phyloP scores from a whole-genome alignment of 1,140 invertebrate species.

The Dreissena polymorpha region DNA sequence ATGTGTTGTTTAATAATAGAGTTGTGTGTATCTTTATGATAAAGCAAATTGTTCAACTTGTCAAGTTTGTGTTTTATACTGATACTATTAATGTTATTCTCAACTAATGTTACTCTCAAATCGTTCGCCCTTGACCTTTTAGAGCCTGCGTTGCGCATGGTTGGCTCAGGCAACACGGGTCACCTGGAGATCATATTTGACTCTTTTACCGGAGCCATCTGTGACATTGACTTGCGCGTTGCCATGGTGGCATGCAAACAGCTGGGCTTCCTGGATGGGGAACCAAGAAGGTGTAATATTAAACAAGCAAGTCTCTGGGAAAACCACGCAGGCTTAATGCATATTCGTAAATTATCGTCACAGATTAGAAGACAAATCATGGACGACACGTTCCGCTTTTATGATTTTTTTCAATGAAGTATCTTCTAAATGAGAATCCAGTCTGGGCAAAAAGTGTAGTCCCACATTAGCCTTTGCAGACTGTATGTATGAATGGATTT shows the following conservation, averaged over 20 bases:
- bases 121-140: background rate
- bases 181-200: conserved; percentile 56
- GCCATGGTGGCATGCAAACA: conserved; percentile 63
- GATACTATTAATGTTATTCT: background rate
- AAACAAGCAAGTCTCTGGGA: too few relatives aligned
- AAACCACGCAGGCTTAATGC: too few relatives aligned
- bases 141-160: conserved; percentile 37
- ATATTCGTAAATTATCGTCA: too few relatives aligned
- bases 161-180: conserved; percentile 48
- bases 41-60: too few relatives aligned
- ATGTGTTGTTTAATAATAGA: background rate
- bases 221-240: conserved; percentile 60
- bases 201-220: conserved; percentile 60
- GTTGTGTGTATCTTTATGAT: background rate
- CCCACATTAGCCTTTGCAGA: too few relatives aligned
- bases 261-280: conserved; percentile 49
- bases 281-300: conserved; percentile 39
- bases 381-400: too few relatives aligned
- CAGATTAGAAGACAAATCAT: too few relatives aligned
- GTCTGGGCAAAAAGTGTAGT: too few relatives aligned
- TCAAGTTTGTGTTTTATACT: background rate
- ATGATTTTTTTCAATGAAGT: too few relatives aligned
- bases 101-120: background rate
- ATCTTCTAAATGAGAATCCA: too few relatives aligned
- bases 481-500: too few relatives aligned